Evolutionary conservation across 2,888 invertebrate genomes (phyloP).

Genomic region (Dioctria rufipes): DNA sequence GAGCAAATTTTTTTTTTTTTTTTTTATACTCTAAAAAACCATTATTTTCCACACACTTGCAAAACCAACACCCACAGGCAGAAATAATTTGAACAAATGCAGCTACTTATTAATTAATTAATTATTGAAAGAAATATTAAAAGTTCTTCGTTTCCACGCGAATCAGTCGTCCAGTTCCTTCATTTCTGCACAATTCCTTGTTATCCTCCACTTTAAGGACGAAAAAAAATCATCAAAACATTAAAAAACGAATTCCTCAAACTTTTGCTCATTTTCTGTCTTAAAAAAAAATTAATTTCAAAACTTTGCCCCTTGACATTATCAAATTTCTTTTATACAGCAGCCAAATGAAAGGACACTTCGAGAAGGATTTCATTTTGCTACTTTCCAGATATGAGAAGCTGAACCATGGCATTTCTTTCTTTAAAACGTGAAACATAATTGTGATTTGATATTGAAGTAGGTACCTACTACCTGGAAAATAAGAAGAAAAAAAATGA

Average conservation of each 20-base stretch:
- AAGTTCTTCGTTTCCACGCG: too few relatives aligned
- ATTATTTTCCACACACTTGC: too few relatives aligned
- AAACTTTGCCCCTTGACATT: slow-evolving; percentile 6
- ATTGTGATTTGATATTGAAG: slow-evolving; percentile 44
- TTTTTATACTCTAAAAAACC: too few relatives aligned
- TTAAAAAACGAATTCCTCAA: not conserved
- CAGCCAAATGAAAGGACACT: not conserved
- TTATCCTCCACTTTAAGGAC: not conserved
- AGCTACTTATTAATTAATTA: too few relatives aligned
- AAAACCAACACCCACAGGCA: too few relatives aligned
- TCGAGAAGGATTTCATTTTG: not conserved
- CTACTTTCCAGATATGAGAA: not conserved
- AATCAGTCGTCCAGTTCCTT: too few relatives aligned
- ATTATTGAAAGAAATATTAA: too few relatives aligned
- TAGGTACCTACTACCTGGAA: slow-evolving; percentile 4
- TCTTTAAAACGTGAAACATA: slow-evolving; percentile 17
- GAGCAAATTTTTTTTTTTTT: too few relatives aligned
- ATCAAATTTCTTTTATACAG: not conserved
- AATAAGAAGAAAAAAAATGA: slow-evolving; percentile 12
- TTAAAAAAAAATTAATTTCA: slow-evolving; percentile 1
- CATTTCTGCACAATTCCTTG: too few relatives aligned
- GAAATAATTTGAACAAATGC: too few relatives aligned
- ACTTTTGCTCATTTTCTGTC: not conserved
- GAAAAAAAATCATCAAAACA: not conserved
- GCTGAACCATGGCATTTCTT: not conserved